Conservation (phyloP, 2,888 invertebrate genomes). For the Drosophila pseudotakahashii region DNA sequence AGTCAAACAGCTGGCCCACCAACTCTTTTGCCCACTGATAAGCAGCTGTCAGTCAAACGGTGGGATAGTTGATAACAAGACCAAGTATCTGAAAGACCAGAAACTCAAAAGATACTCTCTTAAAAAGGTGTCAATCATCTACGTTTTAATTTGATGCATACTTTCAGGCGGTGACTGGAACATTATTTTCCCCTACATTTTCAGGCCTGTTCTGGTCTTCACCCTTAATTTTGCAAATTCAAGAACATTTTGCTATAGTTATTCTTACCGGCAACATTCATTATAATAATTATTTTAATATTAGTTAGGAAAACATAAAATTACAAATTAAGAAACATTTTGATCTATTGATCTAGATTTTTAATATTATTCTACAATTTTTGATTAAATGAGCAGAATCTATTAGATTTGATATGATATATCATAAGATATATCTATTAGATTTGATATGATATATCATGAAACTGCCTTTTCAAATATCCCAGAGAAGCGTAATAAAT, state of each 20-base stretch:
- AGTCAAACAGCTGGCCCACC: slow-evolving; percentile 38
- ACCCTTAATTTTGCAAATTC: slow-evolving; percentile 11
- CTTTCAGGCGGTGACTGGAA: slow-evolving; percentile 49
- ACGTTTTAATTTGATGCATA: slow-evolving; percentile 47
- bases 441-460: too few species aligned
- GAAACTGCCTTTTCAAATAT: too few species aligned
- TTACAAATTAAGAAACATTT: background rate
- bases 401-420: too few species aligned
- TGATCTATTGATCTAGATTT: too few species aligned
- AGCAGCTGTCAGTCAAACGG: slow-evolving; percentile 31
- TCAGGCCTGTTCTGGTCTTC: slow-evolving; percentile 23
- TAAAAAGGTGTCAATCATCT: slow-evolving; percentile 2
- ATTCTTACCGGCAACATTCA: background rate
- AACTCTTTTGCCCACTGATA: slow-evolving; percentile 10
- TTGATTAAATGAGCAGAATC: too few species aligned
- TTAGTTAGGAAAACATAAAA: background rate
- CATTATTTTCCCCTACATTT: background rate
- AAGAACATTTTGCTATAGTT: background rate
- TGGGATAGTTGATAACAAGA: slow-evolving; percentile 7
- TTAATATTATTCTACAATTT: background rate
- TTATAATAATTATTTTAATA: too few species aligned
- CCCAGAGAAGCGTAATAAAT: too few species aligned
- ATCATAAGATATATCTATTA: too few species aligned
- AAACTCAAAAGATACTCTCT: background rate
- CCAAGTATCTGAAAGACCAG: background rate